Conservation (phyloP, 2,888 invertebrate genomes). For the Chironomus tentans region DNA sequence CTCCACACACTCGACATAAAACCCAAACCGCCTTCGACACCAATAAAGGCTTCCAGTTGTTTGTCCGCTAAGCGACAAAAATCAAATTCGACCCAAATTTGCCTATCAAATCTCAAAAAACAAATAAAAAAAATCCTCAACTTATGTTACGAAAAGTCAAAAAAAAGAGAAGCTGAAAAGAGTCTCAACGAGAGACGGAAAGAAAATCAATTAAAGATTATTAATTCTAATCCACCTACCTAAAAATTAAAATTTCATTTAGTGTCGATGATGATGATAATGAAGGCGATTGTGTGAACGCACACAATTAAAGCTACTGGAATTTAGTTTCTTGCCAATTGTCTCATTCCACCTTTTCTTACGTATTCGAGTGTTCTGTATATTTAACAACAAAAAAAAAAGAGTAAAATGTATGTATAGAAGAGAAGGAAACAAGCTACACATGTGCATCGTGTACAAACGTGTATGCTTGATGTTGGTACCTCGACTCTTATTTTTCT, state of each 20-base stretch:
- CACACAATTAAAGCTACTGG: neutral
- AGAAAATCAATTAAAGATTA: conserved; percentile 26
- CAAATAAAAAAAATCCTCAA: too few relatives aligned
- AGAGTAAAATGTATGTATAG: neutral
- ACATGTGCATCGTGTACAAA: too few relatives aligned
- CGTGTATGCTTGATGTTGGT: too few relatives aligned
- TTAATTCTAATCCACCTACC: conserved; percentile 25
- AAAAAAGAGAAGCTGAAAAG: neutral
- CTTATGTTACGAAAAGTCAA: neutral
- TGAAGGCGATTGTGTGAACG: neutral
- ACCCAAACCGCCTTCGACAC: too few relatives aligned
- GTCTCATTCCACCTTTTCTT: neutral
- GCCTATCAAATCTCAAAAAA: neutral
- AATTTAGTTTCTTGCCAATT: neutral
- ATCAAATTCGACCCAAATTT: neutral
- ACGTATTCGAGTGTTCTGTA: neutral
- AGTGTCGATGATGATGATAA: neutral
- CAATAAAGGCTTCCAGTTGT: too few relatives aligned
- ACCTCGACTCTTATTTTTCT: too few relatives aligned
- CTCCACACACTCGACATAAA: too few relatives aligned
- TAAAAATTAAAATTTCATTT: neutral
- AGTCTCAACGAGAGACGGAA: neutral
- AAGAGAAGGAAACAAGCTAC: neutral
- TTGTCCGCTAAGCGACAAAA: neutral
- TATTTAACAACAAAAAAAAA: neutral